Evolutionary conservation across 2,797 vertebrate species (phyloP).

Genomic region (Chlorospingus flavigularis): DNA sequence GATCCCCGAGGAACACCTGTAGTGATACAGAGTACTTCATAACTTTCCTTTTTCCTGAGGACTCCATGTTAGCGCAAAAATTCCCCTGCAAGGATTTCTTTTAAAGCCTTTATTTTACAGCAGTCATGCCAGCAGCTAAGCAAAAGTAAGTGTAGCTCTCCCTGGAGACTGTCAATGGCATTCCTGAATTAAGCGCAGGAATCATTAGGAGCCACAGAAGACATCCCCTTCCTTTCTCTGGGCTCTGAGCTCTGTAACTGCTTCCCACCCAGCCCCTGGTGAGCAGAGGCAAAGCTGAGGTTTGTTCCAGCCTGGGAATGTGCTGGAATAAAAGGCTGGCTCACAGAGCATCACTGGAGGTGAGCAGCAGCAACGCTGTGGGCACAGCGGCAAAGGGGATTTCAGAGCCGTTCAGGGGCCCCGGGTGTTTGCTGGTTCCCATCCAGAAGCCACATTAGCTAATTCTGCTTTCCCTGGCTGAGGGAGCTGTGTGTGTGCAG

Average conservation of each 20-base stretch:
- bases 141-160: conserved; percentile 27
- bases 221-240: not conserved
- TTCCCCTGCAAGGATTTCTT: conserved; percentile 8
- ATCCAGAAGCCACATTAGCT: not conserved
- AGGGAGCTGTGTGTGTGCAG: not conserved
- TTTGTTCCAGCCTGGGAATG: not conserved
- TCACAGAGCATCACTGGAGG: not conserved
- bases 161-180: not conserved
- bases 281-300: not conserved
- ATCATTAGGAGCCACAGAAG: not conserved
- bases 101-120: conserved; percentile 22
- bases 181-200: conserved; percentile 25
- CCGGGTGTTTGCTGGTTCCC: not conserved
- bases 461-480: not conserved
- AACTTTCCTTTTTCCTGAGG: conserved; percentile 4
- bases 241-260: not conserved
- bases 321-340: not conserved
- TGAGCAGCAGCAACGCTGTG: not conserved
- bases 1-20: not conserved
- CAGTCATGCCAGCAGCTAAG: conserved; percentile 28
- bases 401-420: not conserved
- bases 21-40: not conserved
- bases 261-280: not conserved
- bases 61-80: not conserved
- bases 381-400: not conserved